Evolutionary conservation across 2,113 vertebrate genomes (phyloP).

Genomic region (Dicrurus megarhynchus): DNA sequence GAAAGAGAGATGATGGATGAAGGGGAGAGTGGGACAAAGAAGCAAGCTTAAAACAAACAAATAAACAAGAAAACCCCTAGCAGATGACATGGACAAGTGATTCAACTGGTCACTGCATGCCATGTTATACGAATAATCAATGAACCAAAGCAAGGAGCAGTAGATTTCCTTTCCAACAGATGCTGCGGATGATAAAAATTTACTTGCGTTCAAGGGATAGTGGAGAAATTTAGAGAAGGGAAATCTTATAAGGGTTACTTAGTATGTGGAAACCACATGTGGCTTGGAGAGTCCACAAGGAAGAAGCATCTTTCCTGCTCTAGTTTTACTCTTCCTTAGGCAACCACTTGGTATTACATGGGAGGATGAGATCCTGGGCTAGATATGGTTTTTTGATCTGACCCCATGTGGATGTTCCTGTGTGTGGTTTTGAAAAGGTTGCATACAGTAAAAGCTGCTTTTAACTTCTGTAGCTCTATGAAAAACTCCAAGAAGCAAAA

Average conservation of each 20-base stretch:
- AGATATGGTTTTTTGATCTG: neutral
- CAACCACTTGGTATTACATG: neutral
- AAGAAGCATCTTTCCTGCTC: neutral
- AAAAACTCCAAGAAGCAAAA: neutral
- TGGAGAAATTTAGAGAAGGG: neutral
- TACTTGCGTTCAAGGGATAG: neutral
- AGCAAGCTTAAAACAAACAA: neutral
- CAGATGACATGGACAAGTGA: neutral
- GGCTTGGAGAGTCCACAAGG: neutral
- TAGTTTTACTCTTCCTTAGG: neutral
- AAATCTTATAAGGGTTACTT: neutral
- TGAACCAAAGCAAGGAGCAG: neutral
- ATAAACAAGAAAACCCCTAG: neutral
- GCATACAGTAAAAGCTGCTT: neutral
- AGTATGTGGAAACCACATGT: neutral
- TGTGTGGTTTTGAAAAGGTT: neutral
- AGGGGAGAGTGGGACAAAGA: neutral
- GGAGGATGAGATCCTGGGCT: neutral
- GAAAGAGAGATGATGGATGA: neutral
- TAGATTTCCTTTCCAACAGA: neutral
- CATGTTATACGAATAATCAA: rapidly evolving
- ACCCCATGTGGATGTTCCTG: neutral
- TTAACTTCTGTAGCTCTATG: neutral
- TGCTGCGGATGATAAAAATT: neutral
- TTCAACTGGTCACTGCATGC: neutral